Conservation (phyloP, 2,113 vertebrate species). For the Acrocephalus arundinaceus region DNA sequence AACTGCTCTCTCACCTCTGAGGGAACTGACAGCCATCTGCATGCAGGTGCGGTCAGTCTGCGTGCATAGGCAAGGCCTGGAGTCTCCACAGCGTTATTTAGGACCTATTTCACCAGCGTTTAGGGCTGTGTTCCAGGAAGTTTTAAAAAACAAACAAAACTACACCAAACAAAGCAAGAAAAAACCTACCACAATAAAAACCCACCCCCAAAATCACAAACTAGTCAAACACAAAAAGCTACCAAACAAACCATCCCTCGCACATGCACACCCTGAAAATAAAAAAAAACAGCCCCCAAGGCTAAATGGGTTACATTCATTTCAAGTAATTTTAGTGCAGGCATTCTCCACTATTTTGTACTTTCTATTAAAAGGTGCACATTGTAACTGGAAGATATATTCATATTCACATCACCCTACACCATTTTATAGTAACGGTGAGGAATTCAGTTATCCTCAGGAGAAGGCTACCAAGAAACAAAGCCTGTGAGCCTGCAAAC, state of each 20-base stretch:
- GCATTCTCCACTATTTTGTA: not conserved
- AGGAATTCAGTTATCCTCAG: not conserved
- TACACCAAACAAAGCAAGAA: not conserved
- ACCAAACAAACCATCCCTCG: fast-evolving
- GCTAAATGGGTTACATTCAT: not conserved
- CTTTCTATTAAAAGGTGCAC: not conserved
- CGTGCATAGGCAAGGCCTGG: not conserved
- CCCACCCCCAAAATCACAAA: fast-evolving
- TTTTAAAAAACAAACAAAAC: not conserved
- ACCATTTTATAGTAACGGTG: not conserved
- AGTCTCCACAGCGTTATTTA: fast-evolving
- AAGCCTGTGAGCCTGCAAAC: not conserved
- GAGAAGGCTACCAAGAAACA: not conserved
- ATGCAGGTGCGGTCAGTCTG: not conserved
- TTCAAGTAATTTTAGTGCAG: not conserved
- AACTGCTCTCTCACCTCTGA: conserved; percentile 20
- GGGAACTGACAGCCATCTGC: conserved; percentile 31
- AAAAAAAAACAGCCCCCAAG: not conserved
- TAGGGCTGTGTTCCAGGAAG: not conserved
- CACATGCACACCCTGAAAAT: not conserved
- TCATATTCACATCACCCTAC: not conserved
- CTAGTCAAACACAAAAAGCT: not conserved
- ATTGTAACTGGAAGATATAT: not conserved
- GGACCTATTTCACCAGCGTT: not conserved
- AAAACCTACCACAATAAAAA: not conserved